A percentile compares a stretch with the other conserved stretches of the same genome.
Evolutionary conservation across 2,113 vertebrate genomes (phyloP).

Genomic region (Microtus pennsylvanicus): DNA sequence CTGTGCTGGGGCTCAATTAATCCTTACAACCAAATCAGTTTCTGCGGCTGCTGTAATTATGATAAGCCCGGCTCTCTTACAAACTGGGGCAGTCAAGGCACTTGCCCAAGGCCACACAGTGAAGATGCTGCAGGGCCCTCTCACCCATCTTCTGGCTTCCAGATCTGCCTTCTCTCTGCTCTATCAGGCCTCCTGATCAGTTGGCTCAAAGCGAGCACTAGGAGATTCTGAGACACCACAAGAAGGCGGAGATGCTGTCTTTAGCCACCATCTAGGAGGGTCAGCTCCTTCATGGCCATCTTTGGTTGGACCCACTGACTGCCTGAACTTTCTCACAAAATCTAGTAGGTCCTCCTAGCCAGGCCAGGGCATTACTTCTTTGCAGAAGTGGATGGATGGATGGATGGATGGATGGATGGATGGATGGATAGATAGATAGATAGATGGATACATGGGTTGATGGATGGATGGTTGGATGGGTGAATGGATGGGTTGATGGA

Average conservation of each 20-base stretch:
- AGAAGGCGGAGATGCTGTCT: neutral
- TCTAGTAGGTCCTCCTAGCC: neutral
- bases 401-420: neutral
- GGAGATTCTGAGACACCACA: neutral
- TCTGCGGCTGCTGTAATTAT: neutral
- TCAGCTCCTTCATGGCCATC: neutral
- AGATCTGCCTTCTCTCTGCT: neutral
- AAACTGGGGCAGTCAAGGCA: slow-evolving; percentile 1
- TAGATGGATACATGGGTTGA: neutral
- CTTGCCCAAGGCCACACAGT: slow-evolving; percentile 20
- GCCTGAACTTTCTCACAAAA: neutral
- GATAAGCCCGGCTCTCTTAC: neutral
- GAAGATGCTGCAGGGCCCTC: neutral
- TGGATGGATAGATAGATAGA: rapidly evolving
- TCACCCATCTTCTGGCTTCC: neutral
- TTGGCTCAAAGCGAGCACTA: neutral
- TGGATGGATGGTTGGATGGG: neutral
- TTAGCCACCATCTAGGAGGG: neutral
- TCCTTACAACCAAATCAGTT: slow-evolving; percentile 1
- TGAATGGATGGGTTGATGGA: neutral
- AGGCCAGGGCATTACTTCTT: neutral
- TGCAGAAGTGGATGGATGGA: neutral
- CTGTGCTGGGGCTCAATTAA: neutral
- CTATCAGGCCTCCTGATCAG: neutral
- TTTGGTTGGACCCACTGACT: neutral